These are phyloP conservation scores for Nerophis ophidion DNA, from an alignment of 2,113 vertebrate genomes.

Conservation along the genomic window DNA sequence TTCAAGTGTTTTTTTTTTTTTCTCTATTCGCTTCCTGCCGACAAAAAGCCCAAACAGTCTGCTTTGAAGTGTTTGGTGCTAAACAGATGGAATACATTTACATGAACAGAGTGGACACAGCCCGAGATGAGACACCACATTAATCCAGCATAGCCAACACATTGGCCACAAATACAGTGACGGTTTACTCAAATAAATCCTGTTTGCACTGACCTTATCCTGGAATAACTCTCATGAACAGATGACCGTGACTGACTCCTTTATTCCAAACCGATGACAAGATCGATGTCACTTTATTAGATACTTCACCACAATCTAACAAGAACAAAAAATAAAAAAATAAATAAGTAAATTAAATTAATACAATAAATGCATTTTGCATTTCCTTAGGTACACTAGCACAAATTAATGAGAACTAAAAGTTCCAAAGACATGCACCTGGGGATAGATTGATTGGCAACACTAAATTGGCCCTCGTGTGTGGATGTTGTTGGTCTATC, in stretches of 20 bases:
- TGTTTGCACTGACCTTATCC: background rate
- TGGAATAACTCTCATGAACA: background rate
- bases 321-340: no score
- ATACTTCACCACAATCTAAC: no score
- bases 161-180: background rate
- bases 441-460: no score
- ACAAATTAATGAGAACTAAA: no score
- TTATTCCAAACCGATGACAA: no score
- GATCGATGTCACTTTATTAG: background rate
- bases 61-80: background rate
- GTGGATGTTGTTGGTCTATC: no score
- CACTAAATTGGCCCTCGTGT: no score
- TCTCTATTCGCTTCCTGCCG: background rate
- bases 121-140: background rate
- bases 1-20: background rate
- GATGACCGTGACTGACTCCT: background rate
- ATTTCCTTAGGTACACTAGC: no score
- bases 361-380: no score
- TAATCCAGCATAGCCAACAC: no score
- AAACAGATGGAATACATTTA: constrained; percentile 1
- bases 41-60: background rate
- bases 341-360: no score
- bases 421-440: no score
- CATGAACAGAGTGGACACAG: background rate
- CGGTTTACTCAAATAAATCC: background rate